Conservation (phyloP, 2,888 invertebrate species). For the Mythimna vitellina region DNA sequence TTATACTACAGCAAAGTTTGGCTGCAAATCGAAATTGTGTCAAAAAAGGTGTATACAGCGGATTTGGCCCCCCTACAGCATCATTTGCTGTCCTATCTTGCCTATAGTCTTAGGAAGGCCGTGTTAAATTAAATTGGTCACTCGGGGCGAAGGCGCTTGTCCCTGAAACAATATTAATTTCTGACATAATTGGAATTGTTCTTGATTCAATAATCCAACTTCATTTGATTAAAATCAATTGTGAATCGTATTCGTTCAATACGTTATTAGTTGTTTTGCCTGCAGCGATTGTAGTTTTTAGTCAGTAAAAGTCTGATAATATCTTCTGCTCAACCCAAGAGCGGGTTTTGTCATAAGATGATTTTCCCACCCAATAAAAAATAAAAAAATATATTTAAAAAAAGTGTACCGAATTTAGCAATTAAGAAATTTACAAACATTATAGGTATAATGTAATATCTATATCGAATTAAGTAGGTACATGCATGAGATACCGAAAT, state of each 20-base stretch:
- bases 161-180: constrained; percentile 19
- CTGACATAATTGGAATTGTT: background rate
- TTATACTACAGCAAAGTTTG: too few relatives aligned
- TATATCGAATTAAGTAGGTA: background rate
- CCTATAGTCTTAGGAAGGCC: constrained; percentile 12
- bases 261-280: constrained; percentile 3
- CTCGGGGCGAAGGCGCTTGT: constrained; percentile 9
- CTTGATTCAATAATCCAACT: constrained; percentile 10
- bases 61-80: background rate
- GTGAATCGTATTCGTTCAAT: background rate
- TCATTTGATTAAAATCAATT: constrained; percentile 13
- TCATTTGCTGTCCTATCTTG: constrained; percentile 36
- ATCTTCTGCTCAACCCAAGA: too few relatives aligned
- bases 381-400: too few relatives aligned
- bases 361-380: too few relatives aligned
- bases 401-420: background rate
- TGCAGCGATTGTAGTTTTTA: too few relatives aligned
- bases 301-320: too few relatives aligned
- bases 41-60: too few relatives aligned
- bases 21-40: too few relatives aligned
- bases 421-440: background rate
- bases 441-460: too few relatives aligned
- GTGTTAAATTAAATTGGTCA: constrained; percentile 22
- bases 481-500: too few relatives aligned
- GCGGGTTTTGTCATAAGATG: too few relatives aligned